Evolutionary conservation across 2,888 invertebrate species (phyloP), one percentile per base, ranked within the genome.

Genomic region (Acleris cristana): DNA sequence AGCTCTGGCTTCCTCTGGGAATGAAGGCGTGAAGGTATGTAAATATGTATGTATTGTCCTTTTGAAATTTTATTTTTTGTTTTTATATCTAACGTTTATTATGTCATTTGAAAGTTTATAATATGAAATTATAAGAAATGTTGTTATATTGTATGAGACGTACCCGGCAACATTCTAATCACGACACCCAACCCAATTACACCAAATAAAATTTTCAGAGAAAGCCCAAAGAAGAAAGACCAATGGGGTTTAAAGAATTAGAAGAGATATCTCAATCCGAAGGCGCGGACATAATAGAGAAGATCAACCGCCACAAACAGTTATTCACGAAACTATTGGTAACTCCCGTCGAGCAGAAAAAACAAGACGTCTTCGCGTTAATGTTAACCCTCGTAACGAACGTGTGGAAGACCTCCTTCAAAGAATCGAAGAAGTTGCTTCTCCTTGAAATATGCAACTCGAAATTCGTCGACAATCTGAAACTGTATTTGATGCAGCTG

Each of bases 361-460:
- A 74, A 64, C 73, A 71, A 3, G 93, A 94, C 74, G 70, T 85
- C 23, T 84, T 82, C 70, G 79, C 87, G 18, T 72, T 94, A 16
- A 74, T 92, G 16, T 72, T 93, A n/a, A 75, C 83, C 77, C 78
- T 93, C 64, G 71, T 93, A 65, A 79, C 85, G 3, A 92, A 89
- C 81, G 75, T 88, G 3, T 84, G 86, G 58, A 75, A 76, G 53
- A 83, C 88, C 0, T 75, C 87, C 0, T 90, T 89, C 66, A 81
- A 84, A 30, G 83, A 85, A 61, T 72, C 86, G 10, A 90, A 88
- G 78, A 71, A 79, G 2, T 82, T 80, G 67, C 71, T 89, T 49
- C 73, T 91, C 26, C 66, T 87, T 18, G 84, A 87, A 21, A 75
- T 88, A 19, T 88, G 87, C 71, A 85, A 88, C 73, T 85, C 90